Percentiles rank a stretch among this genome's conserved stretches.
Evolutionary conservation across 2,888 invertebrate species (phyloP).

Genomic region (Erynnis tages): DNA sequence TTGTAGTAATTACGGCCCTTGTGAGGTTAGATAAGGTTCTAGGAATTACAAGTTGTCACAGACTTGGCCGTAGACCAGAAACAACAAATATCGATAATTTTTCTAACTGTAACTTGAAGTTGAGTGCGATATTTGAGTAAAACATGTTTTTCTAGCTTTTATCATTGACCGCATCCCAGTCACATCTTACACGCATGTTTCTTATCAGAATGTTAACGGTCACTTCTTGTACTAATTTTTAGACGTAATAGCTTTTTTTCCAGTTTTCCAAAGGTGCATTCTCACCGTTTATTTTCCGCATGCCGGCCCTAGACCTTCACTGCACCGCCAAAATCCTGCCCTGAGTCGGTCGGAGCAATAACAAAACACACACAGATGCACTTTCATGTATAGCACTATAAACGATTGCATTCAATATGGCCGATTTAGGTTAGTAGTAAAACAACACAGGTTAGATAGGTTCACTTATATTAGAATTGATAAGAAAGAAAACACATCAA

Average conservation of each 20-base stretch:
- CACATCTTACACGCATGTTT: slow-evolving; percentile 44
- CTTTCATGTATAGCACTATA: slow-evolving; percentile 60
- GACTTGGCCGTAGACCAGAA: slow-evolving; percentile 19
- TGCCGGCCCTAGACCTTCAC: slow-evolving; percentile 71
- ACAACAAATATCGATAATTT: slow-evolving; percentile 32
- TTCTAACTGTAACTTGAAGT: slow-evolving; percentile 34
- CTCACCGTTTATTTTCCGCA: slow-evolving; percentile 80
- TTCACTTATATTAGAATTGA: slow-evolving; percentile 58
- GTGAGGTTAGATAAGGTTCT: neutral
- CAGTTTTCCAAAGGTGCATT: slow-evolving; percentile 29
- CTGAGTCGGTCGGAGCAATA: slow-evolving; percentile 59
- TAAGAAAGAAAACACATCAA: slow-evolving; percentile 65
- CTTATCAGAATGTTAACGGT: slow-evolving; percentile 46
- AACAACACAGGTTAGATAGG: slow-evolving; percentile 43
- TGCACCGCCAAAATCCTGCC: slow-evolving; percentile 73
- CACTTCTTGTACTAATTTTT: slow-evolving; percentile 34
- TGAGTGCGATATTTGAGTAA: slow-evolving; percentile 39
- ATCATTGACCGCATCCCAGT: slow-evolving; percentile 48
- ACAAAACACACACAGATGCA: slow-evolving; percentile 71
- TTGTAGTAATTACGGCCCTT: too few species aligned
- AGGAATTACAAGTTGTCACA: slow-evolving; percentile 16
- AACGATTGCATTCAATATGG: slow-evolving; percentile 44
- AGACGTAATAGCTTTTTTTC: slow-evolving; percentile 25
- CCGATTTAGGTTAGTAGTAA: slow-evolving; percentile 39
- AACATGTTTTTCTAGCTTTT: slow-evolving; percentile 37